These are phyloP conservation scores for Arnoldichthys spilopterus DNA, from an alignment of 2,797 vertebrate species.

Conservation along the genomic window DNA sequence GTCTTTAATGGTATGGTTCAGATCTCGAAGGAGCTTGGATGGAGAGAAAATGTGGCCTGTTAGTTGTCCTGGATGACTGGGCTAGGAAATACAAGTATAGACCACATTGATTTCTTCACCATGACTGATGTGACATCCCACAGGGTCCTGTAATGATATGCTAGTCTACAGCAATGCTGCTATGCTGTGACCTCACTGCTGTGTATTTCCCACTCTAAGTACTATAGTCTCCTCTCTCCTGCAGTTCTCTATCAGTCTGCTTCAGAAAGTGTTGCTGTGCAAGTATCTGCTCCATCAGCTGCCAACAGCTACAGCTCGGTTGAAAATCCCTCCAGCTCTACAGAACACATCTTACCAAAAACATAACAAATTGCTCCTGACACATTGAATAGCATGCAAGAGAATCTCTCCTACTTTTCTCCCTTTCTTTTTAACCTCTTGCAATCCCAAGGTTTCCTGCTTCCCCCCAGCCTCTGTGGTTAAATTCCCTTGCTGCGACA, in stretches of 20 bases:
- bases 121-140: slow-evolving; percentile 2
- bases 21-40: background rate
- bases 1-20: background rate
- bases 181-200: background rate
- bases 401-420: slow-evolving; percentile 18
- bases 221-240: background rate
- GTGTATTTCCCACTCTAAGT: background rate
- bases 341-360: slow-evolving; percentile 23
- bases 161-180: background rate
- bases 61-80: background rate
- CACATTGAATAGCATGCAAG: slow-evolving; percentile 37
- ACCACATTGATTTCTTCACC: background rate
- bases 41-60: background rate
- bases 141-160: slow-evolving; percentile 4
- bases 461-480: slow-evolving; percentile 62
- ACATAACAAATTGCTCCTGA: slow-evolving; percentile 50
- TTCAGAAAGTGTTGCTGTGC: slow-evolving; percentile 4
- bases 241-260: slow-evolving; percentile 7
- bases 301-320: slow-evolving; percentile 19
- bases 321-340: slow-evolving; percentile 27
- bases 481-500: slow-evolving; percentile 61
- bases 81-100: background rate
- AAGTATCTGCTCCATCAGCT: slow-evolving; percentile 10
- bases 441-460: background rate
- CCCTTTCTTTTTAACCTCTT: slow-evolving; percentile 4